These are phyloP conservation scores for Symphodus melops DNA, from an alignment of 2,113 vertebrate species.

Conservation along the genomic window DNA sequence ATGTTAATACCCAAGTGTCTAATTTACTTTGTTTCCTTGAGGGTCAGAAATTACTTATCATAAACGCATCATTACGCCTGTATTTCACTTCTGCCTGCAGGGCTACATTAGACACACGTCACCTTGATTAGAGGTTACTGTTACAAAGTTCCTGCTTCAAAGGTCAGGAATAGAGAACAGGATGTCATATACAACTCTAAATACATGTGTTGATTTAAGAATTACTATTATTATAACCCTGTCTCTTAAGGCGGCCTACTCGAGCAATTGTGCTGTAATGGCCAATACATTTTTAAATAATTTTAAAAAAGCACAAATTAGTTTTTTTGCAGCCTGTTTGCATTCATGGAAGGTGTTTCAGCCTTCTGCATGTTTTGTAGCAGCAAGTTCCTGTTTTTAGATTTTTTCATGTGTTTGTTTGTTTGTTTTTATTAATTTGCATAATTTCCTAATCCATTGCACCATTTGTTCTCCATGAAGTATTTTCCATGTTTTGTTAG, in stretches of 20 bases:
- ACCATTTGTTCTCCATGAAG: no score
- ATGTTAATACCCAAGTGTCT: conserved; percentile 59
- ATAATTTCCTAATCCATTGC: no score
- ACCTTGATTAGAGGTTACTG: conserved; percentile 66
- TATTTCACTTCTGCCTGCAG: conserved; percentile 60
- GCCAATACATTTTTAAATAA: background rate
- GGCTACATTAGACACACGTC: conserved; percentile 58
- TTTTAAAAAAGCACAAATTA: background rate
- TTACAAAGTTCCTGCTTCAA: conserved; percentile 35
- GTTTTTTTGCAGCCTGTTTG: no score
- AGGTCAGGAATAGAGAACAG: conserved; percentile 25
- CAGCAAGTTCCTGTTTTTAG: no score
- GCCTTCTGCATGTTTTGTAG: no score
- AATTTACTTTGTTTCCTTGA: conserved; percentile 70
- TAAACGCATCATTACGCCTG: conserved; percentile 74
- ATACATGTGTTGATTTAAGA: conserved; percentile 11
- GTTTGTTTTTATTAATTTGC: no score
- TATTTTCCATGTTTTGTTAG: no score
- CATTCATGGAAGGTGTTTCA: no score
- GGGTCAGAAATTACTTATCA: conserved; percentile 71
- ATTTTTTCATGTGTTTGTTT: no score
- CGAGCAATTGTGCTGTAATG: background rate
- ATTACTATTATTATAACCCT: background rate
- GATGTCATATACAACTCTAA: conserved; percentile 20
- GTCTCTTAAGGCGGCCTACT: background rate